Base-by-base conservation (phyloP, 2,797 vertebrate genomes). In the Numenius phaeopus region DNA sequence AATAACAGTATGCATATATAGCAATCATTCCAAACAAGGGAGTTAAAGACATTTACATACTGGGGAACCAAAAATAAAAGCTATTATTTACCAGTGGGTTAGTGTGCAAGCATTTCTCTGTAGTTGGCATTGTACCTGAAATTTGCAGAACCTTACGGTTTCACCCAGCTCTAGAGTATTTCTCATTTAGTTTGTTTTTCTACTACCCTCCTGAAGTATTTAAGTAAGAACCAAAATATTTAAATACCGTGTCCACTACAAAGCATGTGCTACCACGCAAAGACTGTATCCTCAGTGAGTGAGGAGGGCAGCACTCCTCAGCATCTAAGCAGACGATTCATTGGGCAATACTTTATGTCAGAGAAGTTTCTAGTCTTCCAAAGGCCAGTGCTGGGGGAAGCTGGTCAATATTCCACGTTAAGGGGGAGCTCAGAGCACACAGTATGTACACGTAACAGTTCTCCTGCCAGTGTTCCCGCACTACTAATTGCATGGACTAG, bases 11-110 rank as follows among this genome's bases (percentile, higher is more conserved):
- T 62, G 47, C 62, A n/a, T 50, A 69, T 64, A 71, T 44, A 94
- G 61, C 54, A 58, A 9, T 79, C 78, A 47, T 15, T 30, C 50
- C 49, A 79, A 87, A 71, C 7, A 76, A 83, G 6, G 18, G 49
- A 83, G 55, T 75, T 75, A 34, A 65, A 91, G 42, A 70, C 20
- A 44, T 76, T 78, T 76, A 26, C 34, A 12, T 89, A 32, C 27
- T 21, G 61, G 11, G 58, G 50, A 95, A 85, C 9, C 20, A 75
- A 70, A 93, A 87, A 65, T 59, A 64, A 95, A 95, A 86, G 37
- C 50, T 58, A 39, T 67, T 50, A 89, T 94, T 95, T 94, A 73
- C 52, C 83, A 70, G 62, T 62, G 34, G 44, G 54, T 59, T 73
- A 72, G 9, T 22, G n/a, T 55, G 66, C 57, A 94, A 77, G 49